These are phyloP conservation scores for Palythoa caribaeorum DNA, from an alignment of 92 coral and sea anemone genomes.

Conservation along the genomic window DNA sequence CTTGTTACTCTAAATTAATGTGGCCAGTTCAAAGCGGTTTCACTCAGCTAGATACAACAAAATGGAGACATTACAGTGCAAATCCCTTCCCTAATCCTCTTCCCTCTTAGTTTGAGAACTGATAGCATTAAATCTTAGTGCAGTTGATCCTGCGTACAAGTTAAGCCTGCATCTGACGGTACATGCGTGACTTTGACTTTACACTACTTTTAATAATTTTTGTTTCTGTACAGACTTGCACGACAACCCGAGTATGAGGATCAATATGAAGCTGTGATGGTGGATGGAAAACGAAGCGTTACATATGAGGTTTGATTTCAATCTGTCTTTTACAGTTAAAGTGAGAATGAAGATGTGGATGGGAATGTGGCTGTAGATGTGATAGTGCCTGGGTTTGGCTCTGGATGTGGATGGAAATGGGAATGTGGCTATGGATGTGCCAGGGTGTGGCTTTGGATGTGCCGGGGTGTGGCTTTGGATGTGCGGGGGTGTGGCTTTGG, in stretches of 20 bases:
- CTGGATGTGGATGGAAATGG: no score
- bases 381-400: no score
- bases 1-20: background rate
- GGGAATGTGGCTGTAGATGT: no score
- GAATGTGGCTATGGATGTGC: no score
- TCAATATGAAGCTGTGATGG: slow-evolving; percentile 47
- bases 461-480: no score
- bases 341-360: background rate
- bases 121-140: background rate
- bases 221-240: background rate
- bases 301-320: slow-evolving; percentile 78
- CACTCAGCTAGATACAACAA: no score
- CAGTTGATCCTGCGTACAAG: background rate
- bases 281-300: slow-evolving; percentile 86
- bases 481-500: no score
- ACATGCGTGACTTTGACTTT: background rate
- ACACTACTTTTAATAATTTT: background rate
- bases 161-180: background rate
- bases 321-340: background rate
- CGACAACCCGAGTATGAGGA: slow-evolving; percentile 28
- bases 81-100: no score
- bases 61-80: no score
- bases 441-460: no score
- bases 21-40: no score
- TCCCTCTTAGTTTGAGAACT: background rate